Base-by-base conservation (phyloP, 2,888 invertebrate genomes). In the Ophion ventricosus region DNA sequence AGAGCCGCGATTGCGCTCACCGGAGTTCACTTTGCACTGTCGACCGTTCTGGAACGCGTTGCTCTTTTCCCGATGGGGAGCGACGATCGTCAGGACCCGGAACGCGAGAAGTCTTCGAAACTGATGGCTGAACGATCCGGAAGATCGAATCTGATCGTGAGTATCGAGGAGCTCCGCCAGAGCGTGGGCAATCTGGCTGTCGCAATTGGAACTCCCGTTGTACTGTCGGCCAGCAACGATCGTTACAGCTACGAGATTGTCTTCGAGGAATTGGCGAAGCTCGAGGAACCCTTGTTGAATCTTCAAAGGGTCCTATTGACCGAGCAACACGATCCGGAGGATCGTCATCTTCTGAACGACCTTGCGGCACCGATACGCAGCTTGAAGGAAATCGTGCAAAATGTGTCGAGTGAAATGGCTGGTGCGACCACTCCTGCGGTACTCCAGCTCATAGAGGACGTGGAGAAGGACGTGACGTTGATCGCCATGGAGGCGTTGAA, bases 361-460 rank as follows among this genome's bases (percentile, higher is more conserved):
- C 76, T 93, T 35, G 72, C 89, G 2, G 75, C 78, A 23, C 92
- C 92, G 0, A 85, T 93, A 10, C 80, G 84, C n/a, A 88, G 87
- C 35, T 82, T 92, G 57, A 90, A 89, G 82, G 61, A 61, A 3
- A 72, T 91, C 3, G 75, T 90, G n/a, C 77, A 85, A 23, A 83
- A 85, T n/a, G 86, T 92, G 25, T 81, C 85, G 0, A 80, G 89
- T 26, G 87, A 80, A 14, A 64, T 87, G 2, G 87, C 80, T 17
- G 78, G 85, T 4, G 87, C 87, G 8, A 57, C 74, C 0, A 83
- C 90, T n/a, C 74, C 86, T 7, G 82, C 88, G 0, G 77, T 92
- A 20, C 49, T 91, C 3, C 87, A 90, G 63, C 79, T 92, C n/a
- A 75, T 92, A 4, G 91, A 91, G 78, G 91, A 91, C 54, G 89